phyloP scores from a whole-genome alignment of 2,797 vertebrate species.

The Etheostoma nigrum region DNA sequence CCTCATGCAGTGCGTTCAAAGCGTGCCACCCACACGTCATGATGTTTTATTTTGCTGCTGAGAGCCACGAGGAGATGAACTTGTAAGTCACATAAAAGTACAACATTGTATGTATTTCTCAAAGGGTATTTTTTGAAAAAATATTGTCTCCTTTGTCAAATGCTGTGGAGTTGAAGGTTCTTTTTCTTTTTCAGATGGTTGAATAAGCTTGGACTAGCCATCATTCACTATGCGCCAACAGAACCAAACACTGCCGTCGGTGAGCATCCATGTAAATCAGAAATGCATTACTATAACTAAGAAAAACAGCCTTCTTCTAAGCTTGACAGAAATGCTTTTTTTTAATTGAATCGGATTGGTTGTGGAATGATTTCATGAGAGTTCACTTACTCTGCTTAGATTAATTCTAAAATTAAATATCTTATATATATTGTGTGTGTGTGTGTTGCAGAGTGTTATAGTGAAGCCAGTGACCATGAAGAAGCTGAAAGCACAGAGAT shows the following conservation, averaged over 20 bases:
- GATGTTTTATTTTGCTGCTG: slow-evolving; percentile 98
- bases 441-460: slow-evolving; percentile 90
- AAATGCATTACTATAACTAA: too few relatives aligned
- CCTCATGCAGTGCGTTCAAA: slow-evolving; percentile 91
- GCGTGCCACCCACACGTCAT: slow-evolving; percentile 95
- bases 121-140: background rate
- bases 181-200: slow-evolving; percentile 88
- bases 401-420: background rate
- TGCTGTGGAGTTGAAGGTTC: background rate
- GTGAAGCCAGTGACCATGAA: slow-evolving; percentile 95
- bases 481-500: slow-evolving; percentile 89
- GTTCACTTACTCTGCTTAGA: background rate
- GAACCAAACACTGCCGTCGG: slow-evolving; percentile 79
- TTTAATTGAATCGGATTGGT: background rate
- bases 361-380: slow-evolving; percentile 3
- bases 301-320: background rate
- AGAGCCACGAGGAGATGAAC: slow-evolving; percentile 94
- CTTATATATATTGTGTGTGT: slow-evolving; percentile 9
- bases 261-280: slow-evolving; percentile 49
- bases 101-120: background rate
- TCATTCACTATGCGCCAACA: slow-evolving; percentile 87
- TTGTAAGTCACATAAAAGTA: slow-evolving; percentile 84
- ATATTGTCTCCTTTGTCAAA: background rate
- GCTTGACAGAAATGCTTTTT: background rate
- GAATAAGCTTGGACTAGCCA: slow-evolving; percentile 93